Evolutionary conservation across 1,140 invertebrate species (phyloP).

Genomic region (Hormaphis cornu): DNA sequence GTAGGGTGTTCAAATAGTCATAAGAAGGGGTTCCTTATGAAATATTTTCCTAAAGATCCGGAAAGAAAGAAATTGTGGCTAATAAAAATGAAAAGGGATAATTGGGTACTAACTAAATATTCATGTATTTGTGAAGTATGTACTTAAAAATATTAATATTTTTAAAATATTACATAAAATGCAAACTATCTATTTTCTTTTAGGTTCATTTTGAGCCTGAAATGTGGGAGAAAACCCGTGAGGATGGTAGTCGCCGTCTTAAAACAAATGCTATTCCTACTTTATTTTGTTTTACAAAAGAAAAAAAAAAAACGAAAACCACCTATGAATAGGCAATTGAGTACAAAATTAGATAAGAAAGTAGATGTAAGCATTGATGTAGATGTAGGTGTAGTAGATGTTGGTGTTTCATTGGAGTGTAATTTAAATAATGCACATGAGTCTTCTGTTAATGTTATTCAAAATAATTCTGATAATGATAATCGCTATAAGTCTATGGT

Average conservation of each 20-base stretch:
- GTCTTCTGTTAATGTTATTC: background rate
- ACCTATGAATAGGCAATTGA: background rate
- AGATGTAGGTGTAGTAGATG: too few relatives aligned
- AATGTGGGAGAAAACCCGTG: background rate
- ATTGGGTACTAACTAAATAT: constrained; percentile 7
- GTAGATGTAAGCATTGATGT: too few relatives aligned
- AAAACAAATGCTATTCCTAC: background rate
- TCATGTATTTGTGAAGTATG: constrained; percentile 21
- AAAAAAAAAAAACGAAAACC: background rate
- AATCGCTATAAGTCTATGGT: background rate
- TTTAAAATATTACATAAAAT: too few relatives aligned
- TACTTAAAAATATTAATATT: background rate
- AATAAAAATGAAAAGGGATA: constrained; percentile 1
- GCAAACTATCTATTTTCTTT: background rate
- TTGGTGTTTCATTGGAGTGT: background rate
- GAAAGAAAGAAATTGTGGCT: background rate
- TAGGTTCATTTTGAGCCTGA: background rate
- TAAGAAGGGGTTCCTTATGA: constrained; percentile 2
- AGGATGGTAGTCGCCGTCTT: background rate
- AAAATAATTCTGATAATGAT: background rate
- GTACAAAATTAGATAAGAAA: background rate
- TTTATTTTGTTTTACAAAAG: background rate
- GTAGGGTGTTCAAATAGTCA: background rate
- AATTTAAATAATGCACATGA: background rate
- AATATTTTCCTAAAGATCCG: background rate